Percentiles rank a stretch among this genome's conserved stretches.
These are phyloP conservation scores for Aphelinus atriplicis DNA, from an alignment of 1,140 invertebrate species.

Conservation along the genomic window DNA sequence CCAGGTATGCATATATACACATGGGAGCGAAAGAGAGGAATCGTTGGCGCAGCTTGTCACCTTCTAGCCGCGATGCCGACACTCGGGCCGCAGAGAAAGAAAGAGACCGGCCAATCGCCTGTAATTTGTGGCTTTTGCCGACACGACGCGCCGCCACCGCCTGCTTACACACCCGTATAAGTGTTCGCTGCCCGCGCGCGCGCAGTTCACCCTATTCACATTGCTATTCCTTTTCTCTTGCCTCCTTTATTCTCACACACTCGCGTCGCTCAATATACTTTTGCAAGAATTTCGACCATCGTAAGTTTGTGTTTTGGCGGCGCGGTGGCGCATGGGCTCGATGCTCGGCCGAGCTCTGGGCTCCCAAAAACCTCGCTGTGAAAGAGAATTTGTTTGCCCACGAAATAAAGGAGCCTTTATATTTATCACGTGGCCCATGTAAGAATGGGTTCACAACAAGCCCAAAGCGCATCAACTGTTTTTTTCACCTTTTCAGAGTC, in stretches of 20 bases:
- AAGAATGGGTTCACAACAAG: no score
- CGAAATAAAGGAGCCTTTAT: constrained; percentile 30
- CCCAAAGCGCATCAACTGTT: no score
- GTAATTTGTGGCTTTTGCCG: constrained; percentile 59
- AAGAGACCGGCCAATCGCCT: constrained; percentile 51
- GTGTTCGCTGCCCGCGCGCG: no score
- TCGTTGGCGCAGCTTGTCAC: constrained; percentile 52
- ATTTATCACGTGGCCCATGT: constrained; percentile 16
- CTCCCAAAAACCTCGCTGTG: no score
- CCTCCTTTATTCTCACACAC: constrained; percentile 22
- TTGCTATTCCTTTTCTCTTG: constrained; percentile 12
- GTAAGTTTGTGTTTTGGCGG: constrained; percentile 36
- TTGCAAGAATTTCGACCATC: constrained; percentile 19
- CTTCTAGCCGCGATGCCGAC: constrained; percentile 35
- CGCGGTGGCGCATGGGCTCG: no score
- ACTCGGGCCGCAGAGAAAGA: constrained; percentile 28
- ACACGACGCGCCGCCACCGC: constrained; percentile 27
- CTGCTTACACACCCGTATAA: no score
- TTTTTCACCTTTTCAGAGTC: no score
- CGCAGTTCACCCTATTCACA: no score
- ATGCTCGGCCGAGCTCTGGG: no score
- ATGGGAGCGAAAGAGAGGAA: constrained; percentile 1
- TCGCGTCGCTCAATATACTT: constrained; percentile 23
- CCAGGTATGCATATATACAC: constrained; percentile 9
- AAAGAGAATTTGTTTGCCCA: constrained; percentile 30